These are phyloP conservation scores for Pagetopsis macropterus DNA, from an alignment of 2,797 vertebrate genomes.

Conservation along the genomic window DNA sequence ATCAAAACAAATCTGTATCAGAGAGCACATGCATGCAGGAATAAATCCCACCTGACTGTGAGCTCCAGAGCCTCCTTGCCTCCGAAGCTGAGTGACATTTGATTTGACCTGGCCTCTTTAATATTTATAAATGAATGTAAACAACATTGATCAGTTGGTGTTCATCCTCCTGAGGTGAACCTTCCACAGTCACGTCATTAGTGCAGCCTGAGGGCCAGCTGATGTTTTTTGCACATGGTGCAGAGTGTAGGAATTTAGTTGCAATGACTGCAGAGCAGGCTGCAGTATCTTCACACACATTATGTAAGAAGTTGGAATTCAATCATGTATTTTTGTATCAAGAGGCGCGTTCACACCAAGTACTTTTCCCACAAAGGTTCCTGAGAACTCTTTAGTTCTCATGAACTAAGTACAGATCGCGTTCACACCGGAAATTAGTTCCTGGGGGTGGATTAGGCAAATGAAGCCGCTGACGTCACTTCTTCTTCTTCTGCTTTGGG, in stretches of 20 bases:
- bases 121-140: constrained; percentile 34
- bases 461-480: no score
- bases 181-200: constrained; percentile 22
- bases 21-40: constrained; percentile 21
- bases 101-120: constrained; percentile 16
- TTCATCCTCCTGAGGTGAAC: constrained; percentile 24
- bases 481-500: no score
- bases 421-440: no score
- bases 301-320: neutral
- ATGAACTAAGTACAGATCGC: no score
- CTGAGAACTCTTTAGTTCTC: no score
- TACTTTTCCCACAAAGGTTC: no score
- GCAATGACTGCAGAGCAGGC: constrained; percentile 18
- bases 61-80: constrained; percentile 17
- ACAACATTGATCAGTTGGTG: constrained; percentile 18
- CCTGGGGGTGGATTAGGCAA: no score
- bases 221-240: constrained; percentile 49
- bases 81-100: constrained; percentile 11
- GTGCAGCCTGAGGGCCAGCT: constrained; percentile 29
- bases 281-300: constrained; percentile 2
- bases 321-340: neutral
- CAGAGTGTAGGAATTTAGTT: constrained; percentile 30
- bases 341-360: no score
- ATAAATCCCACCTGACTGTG: constrained; percentile 46
- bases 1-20: constrained; percentile 56